These are phyloP conservation scores for Xiphydria camelus DNA, from an alignment of 2,888 invertebrate species.

Conservation along the genomic window DNA sequence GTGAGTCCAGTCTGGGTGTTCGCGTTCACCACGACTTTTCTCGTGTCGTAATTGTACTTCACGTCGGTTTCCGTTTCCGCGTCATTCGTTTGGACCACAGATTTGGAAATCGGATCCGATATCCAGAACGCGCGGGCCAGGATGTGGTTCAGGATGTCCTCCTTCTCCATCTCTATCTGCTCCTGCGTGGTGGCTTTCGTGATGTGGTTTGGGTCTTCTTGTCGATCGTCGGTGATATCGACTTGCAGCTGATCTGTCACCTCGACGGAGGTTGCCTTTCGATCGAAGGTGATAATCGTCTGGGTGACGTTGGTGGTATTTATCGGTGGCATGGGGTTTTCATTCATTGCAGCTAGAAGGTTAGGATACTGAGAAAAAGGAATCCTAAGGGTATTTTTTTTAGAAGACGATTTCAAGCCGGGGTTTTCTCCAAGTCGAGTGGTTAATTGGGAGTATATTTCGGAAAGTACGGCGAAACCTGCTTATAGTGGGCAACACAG, in stretches of 20 bases:
- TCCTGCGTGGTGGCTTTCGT: slow-evolving; percentile 2
- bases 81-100: not conserved
- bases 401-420: not conserved
- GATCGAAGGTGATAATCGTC: slow-evolving; percentile 26
- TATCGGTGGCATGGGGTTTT: slow-evolving; percentile 24
- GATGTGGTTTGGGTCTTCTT: slow-evolving; percentile 5
- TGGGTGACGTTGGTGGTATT: slow-evolving; percentile 21
- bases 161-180: slow-evolving; percentile 9
- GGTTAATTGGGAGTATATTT: no score
- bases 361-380: not conserved
- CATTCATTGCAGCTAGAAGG: slow-evolving; percentile 25
- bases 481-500: no score
- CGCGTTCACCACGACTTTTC: slow-evolving; percentile 24
- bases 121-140: slow-evolving; percentile 34
- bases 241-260: slow-evolving; percentile 3
- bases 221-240: not conserved
- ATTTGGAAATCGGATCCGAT: slow-evolving; percentile 15
- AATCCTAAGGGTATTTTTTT: not conserved
- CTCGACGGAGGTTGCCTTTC: not conserved
- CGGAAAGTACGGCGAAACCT: no score
- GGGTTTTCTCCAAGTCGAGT: not conserved
- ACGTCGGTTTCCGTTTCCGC: slow-evolving; percentile 27
- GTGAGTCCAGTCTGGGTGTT: slow-evolving; percentile 33
- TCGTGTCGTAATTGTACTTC: slow-evolving; percentile 20
- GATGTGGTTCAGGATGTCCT: slow-evolving; percentile 26